A percentile compares a stretch with the other conserved stretches of the same genome.
Evolutionary conservation across 2,113 vertebrate genomes (phyloP).

Genomic region (Mesocricetus auratus): DNA sequence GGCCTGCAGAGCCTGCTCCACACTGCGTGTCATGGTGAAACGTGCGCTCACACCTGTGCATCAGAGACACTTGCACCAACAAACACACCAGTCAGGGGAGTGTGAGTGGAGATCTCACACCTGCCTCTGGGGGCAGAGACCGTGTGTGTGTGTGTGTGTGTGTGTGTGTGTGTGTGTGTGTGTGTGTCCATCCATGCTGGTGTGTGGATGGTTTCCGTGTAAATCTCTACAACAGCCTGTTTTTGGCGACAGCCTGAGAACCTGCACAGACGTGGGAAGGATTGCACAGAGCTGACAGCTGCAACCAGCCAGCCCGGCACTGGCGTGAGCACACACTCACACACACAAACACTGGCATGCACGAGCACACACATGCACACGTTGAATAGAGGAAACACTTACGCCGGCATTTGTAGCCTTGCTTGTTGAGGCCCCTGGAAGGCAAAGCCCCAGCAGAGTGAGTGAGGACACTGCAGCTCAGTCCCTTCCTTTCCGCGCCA

Average conservation of each 20-base stretch:
- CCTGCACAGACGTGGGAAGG: neutral
- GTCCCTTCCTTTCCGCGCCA: neutral
- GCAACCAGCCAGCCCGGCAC: neutral
- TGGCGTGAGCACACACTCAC: neutral
- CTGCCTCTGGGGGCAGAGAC: neutral
- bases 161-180: too few relatives aligned
- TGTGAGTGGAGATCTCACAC: neutral
- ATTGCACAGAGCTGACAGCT: neutral
- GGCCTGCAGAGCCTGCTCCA: rapidly evolving
- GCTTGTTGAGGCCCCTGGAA: conserved; percentile 97
- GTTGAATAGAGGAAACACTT: conserved; percentile 84
- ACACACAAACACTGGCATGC: too few relatives aligned
- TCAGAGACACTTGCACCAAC: neutral
- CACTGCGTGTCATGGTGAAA: neutral
- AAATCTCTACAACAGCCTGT: neutral
- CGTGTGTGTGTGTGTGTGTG: too few relatives aligned
- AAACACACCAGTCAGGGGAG: neutral
- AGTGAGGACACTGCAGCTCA: rapidly evolving
- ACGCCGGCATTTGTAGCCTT: conserved; percentile 99
- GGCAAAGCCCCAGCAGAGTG: conserved; percentile 62
- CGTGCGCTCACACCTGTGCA: neutral
- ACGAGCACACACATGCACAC: neutral
- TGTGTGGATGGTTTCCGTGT: neutral
- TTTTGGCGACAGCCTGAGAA: neutral
- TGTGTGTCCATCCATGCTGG: neutral